A percentile compares a stretch with the other conserved stretches of the same genome.
These are phyloP conservation scores for Pseudochromis fuscus DNA, from an alignment of 2,797 vertebrate species.

Conservation along the genomic window DNA sequence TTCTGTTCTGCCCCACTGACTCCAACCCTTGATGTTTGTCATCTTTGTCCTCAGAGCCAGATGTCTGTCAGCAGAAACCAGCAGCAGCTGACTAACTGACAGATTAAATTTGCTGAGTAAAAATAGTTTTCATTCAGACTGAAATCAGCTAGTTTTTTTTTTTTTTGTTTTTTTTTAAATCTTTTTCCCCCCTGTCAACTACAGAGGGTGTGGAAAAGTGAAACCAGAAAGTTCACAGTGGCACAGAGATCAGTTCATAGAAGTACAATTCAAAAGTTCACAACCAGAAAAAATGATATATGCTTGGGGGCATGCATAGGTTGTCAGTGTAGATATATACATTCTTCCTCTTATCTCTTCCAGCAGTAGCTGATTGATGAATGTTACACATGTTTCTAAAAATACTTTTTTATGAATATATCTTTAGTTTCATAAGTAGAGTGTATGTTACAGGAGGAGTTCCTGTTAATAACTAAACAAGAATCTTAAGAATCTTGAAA, in stretches of 20 bases:
- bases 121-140: background rate
- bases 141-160: too few species aligned
- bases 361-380: too few species aligned
- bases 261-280: background rate
- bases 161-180: too few species aligned
- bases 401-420: too few species aligned
- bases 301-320: too few species aligned
- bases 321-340: too few species aligned
- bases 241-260: background rate
- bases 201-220: background rate
- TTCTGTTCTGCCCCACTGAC: background rate
- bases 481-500: background rate
- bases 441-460: background rate
- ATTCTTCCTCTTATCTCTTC: too few species aligned
- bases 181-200: background rate
- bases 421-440: slow-evolving; percentile 3
- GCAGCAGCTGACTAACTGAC: background rate
- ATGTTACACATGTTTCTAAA: too few species aligned
- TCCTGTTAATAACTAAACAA: background rate
- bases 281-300: too few species aligned
- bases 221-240: background rate
- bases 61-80: background rate
- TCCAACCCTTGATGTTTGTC: background rate
- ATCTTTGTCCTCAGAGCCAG: background rate
- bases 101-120: background rate